Base-by-base conservation (phyloP, 2,888 invertebrate species). In the Amorpha juglandis region DNA sequence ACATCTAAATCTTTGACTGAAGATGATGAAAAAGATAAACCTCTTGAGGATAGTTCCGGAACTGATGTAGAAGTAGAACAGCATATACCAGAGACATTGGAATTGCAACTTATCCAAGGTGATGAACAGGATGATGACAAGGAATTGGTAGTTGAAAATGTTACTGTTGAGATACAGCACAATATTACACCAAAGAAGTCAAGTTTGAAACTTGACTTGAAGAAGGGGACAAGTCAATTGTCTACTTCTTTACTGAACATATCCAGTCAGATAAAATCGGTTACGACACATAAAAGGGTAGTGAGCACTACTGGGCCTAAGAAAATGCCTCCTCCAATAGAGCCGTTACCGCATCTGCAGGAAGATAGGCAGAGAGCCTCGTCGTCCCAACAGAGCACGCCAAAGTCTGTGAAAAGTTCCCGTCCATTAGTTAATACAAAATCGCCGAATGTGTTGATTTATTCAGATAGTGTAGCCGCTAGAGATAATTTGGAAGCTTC, bases 361-460 rank as follows among this genome's bases (percentile, higher is more conserved):
- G 87, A 88, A 42, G 88, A 89, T 65, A 73, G 74, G 33, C 72
- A 76, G 12, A 84, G 78, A 65, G 77, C 79, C 64, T 83, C 86
- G 11, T 75, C 83, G 21, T 85, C 87, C 58, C 86, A 83, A 58
- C 81, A 86, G 70, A 81, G 81, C 70, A 88, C 86, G 50, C 86
- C 88, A 48, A 92, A 92, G 81, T 91, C 92, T 76, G 78, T 78
- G 58, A 91, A 90, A 82, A 86, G 85, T 81, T 87, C 87, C 91
- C 93, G 93, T 92, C 93, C 93, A 91, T 86, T 93, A 92, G 84
- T 92, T 65, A 93, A 92, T 78, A 91, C 94, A 2, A 97, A 97
- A 84, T 97, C 97, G 62, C 96, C 97, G 3, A 97, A 97, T 90
- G 95, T 97, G 77, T 92, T 97, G 69, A 96, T 97, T 73, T 97